Evolutionary conservation across 2,113 vertebrate species (phyloP), one percentile per base, ranked within the genome.

Genomic region (Scytalopus superciliaris): DNA sequence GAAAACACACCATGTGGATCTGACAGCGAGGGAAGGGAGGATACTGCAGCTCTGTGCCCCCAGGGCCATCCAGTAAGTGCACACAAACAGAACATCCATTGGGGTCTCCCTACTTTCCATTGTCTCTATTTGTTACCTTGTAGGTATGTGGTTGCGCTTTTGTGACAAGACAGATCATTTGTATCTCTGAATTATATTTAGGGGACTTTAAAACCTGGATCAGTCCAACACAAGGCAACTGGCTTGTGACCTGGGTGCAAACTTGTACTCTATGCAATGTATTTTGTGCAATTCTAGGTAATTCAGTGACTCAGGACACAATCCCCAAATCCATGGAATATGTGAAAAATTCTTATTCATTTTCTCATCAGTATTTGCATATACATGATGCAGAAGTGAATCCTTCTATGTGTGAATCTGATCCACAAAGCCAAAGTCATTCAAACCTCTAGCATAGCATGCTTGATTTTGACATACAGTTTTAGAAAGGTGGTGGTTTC

Each of bases 11-110:
- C 2, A 4, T 27, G 21, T 31, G 3, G 17, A 52, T 59, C 5
- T 12, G 59, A 60, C 11, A 59, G 7, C 0, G 0, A 59, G 22
- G 35, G 7, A 67, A 4, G 2, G 6, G 42, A 74, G 19, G 15
- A 6, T 74, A 21, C 19, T 74, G 27, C 25, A 77, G 4, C 9
- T 64, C 40, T 14, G 3, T 22, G 12, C 2, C 13, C 14, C 25
- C 25, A 31, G 3, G 11, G 5, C 2, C 18, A 47, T 47, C 37
- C 30, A 66, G 18, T 28, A 89, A 75, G 37, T 8, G 31, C 33
- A 60, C 17, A 21, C 13, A 37, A 17, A 77, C 0, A 76, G 19
- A 77, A 49, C 2, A 14, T 3, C 4, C 5, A 7, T 52, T 31
- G 56, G 18, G 27, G 6, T 2, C 69, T 19, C n/a, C 3, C 3